phyloP scores from a whole-genome alignment of 2,888 invertebrate genomes.

The Acheta domesticus region DNA sequence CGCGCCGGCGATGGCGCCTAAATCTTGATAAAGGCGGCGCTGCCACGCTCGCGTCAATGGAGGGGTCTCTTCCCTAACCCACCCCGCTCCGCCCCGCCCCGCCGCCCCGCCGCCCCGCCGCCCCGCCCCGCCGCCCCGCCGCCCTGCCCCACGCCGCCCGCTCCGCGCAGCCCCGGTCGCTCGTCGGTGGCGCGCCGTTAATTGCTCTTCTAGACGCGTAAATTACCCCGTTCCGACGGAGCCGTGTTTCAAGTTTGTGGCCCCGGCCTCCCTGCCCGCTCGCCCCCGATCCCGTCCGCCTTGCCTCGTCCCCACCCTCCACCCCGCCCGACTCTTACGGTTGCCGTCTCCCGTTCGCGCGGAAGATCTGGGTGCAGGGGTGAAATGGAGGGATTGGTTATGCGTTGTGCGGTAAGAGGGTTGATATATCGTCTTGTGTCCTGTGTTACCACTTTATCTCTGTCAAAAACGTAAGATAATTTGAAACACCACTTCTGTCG shows the following conservation, averaged over 20 bases:
- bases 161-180: neutral
- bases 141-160: too few relatives aligned
- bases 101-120: neutral
- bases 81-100: neutral
- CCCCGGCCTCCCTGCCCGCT: neutral
- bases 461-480: too few relatives aligned
- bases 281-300: neutral
- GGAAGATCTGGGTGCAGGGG: neutral
- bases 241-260: slow-evolving; percentile 4
- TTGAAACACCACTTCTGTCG: too few relatives aligned
- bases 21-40: neutral
- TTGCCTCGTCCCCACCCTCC: neutral
- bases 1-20: neutral
- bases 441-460: too few relatives aligned
- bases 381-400: too few relatives aligned
- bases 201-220: neutral
- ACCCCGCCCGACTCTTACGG: neutral
- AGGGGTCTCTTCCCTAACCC: neutral
- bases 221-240: neutral
- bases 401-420: too few relatives aligned
- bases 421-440: too few relatives aligned
- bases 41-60: neutral
- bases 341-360: neutral
- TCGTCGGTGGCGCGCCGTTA: neutral
- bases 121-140: neutral